Evolutionary conservation across 2,113 vertebrate genomes (phyloP).

Genomic region (Carollia perspicillata): DNA sequence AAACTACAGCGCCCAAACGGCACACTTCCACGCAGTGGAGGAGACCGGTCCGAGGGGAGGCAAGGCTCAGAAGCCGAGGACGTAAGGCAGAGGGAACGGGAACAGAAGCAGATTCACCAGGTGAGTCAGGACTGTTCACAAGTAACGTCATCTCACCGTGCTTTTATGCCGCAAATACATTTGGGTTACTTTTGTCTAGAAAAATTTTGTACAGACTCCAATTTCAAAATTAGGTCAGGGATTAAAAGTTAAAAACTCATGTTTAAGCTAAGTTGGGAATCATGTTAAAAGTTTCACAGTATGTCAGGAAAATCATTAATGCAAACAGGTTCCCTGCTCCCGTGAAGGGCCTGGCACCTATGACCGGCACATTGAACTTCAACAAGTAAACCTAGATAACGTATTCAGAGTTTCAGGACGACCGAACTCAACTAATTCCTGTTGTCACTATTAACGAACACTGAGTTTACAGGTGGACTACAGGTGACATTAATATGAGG

Average conservation of each 20-base stretch:
- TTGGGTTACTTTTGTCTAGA: not conserved
- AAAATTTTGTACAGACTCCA: not conserved
- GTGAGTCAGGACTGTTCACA: not conserved
- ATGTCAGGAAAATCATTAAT: not conserved
- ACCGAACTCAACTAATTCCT: not conserved
- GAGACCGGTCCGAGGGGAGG: not conserved
- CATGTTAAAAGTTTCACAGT: not conserved
- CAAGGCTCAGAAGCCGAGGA: not conserved
- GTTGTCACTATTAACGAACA: not conserved
- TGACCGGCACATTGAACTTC: not conserved
- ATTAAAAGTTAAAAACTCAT: conserved; percentile 35
- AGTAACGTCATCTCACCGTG: not conserved
- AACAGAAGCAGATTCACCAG: not conserved
- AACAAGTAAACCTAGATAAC: not conserved
- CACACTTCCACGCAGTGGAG: not conserved
- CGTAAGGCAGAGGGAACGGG: not conserved
- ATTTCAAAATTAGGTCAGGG: not conserved
- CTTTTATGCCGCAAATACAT: not conserved
- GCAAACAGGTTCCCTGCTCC: not conserved
- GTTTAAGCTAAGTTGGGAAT: not conserved
- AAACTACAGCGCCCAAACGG: not conserved
- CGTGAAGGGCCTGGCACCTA: not conserved
- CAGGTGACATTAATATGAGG: not conserved
- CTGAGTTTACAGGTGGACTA: not conserved
- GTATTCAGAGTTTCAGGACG: not conserved